Evolutionary conservation across 1,140 invertebrate genomes (phyloP).

Genomic region (Nebria ingens): DNA sequence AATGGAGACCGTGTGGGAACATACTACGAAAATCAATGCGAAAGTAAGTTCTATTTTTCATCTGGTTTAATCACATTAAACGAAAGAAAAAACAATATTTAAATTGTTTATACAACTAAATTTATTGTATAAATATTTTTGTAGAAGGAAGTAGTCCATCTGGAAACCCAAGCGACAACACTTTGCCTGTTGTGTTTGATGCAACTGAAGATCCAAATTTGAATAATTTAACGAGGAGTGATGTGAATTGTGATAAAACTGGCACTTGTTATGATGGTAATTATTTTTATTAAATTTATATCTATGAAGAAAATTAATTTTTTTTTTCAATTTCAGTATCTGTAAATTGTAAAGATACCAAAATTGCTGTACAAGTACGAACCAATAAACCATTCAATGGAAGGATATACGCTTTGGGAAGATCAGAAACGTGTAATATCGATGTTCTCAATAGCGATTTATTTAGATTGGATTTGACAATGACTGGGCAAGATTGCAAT

Average conservation of each 20-base stretch:
- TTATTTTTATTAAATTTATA: slow-evolving; percentile 11
- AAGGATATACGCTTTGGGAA: slow-evolving; percentile 82
- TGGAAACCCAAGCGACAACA: slow-evolving; percentile 37
- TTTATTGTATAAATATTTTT: not conserved
- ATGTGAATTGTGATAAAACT: slow-evolving; percentile 85
- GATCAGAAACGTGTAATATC: slow-evolving; percentile 90
- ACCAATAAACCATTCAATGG: slow-evolving; percentile 92
- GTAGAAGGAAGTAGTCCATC: slow-evolving; percentile 21
- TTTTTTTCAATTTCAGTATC: slow-evolving; percentile 53
- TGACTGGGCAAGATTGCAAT: slow-evolving; percentile 89
- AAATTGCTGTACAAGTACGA: slow-evolving; percentile 82
- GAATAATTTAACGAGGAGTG: slow-evolving; percentile 60
- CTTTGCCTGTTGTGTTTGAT: slow-evolving; percentile 58
- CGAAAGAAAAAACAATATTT: not conserved
- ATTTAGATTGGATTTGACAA: slow-evolving; percentile 83
- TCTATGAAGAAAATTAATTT: slow-evolving; percentile 4
- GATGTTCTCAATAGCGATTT: slow-evolving; percentile 86
- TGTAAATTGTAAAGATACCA: slow-evolving; percentile 88
- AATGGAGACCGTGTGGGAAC: slow-evolving; percentile 79
- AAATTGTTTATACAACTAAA: not conserved
- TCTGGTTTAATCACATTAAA: not conserved
- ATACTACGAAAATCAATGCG: slow-evolving; percentile 84
- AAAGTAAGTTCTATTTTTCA: slow-evolving; percentile 43
- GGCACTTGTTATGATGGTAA: slow-evolving; percentile 91
- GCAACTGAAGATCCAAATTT: slow-evolving; percentile 57